These are phyloP conservation scores for Eulemur mongoz DNA, from an alignment of 2,797 vertebrate species.

Conservation along the genomic window DNA sequence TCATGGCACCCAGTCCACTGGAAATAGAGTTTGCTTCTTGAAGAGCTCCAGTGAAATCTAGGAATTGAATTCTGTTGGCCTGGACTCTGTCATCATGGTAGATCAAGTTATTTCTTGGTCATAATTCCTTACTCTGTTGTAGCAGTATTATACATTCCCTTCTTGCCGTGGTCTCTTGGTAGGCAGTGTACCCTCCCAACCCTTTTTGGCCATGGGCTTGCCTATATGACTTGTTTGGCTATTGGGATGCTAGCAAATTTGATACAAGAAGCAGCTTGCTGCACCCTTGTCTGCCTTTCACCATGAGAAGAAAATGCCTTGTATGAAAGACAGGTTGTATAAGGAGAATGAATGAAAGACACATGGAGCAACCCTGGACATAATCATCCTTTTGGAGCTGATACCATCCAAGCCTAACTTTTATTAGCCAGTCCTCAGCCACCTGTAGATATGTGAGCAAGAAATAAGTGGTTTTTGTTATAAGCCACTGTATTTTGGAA, in stretches of 20 bases:
- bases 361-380: neutral
- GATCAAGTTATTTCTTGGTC: neutral
- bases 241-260: neutral
- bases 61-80: neutral
- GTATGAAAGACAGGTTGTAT: neutral
- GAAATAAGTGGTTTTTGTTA: neutral
- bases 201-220: neutral
- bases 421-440: neutral
- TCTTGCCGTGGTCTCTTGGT: neutral
- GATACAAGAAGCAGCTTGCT: neutral
- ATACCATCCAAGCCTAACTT: neutral
- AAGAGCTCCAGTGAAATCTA: neutral
- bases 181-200: neutral
- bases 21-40: neutral
- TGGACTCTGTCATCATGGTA: neutral
- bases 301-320: neutral
- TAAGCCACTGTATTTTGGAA: conserved; percentile 8
- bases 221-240: neutral
- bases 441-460: neutral
- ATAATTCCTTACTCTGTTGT: neutral
- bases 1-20: neutral
- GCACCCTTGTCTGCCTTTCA: neutral
- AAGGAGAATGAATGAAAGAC: neutral
- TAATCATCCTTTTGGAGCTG: neutral
- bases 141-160: neutral